These are phyloP conservation scores for Acanthurus lineatus DNA, from an alignment of 2,797 vertebrate genomes.

Conservation along the genomic window DNA sequence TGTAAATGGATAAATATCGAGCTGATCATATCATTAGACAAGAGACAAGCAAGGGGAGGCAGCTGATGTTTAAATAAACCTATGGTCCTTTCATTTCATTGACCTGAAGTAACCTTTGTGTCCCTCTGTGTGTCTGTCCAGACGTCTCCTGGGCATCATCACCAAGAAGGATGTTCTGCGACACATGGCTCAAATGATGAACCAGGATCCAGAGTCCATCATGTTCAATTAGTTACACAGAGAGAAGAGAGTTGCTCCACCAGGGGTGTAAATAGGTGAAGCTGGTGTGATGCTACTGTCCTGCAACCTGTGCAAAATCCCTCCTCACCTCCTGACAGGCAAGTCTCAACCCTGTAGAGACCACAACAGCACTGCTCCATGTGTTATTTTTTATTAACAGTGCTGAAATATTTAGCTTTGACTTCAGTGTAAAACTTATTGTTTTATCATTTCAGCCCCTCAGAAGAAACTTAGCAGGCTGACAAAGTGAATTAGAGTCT, in stretches of 20 bases:
- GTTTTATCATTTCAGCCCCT: neutral
- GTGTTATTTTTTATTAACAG: neutral
- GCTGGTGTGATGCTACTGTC: constrained; percentile 51
- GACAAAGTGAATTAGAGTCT: neutral
- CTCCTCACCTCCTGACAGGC: constrained; percentile 39
- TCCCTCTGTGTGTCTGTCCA: constrained; percentile 61
- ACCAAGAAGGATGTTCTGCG: constrained; percentile 98
- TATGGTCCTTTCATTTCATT: too few species aligned
- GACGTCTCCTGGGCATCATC: constrained; percentile 98
- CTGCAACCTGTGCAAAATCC: constrained; percentile 47
- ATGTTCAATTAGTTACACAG: constrained; percentile 90
- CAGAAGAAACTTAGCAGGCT: too few species aligned
- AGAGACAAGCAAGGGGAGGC: too few species aligned
- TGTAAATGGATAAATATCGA: too few species aligned
- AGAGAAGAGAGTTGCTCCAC: neutral
- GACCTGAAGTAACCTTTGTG: too few species aligned
- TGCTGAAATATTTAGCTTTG: too few species aligned
- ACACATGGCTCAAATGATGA: constrained; percentile 99
- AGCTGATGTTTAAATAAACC: too few species aligned
- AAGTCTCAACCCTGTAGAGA: constrained; percentile 15
- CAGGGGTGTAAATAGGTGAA: constrained; percentile 61
- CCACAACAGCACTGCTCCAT: constrained; percentile 8
- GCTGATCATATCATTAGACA: too few species aligned
- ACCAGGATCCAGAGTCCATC: constrained; percentile 98
- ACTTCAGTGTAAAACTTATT: neutral